phyloP scores from a whole-genome alignment of 2,113 vertebrate genomes.

The Trematocara zebra region DNA sequence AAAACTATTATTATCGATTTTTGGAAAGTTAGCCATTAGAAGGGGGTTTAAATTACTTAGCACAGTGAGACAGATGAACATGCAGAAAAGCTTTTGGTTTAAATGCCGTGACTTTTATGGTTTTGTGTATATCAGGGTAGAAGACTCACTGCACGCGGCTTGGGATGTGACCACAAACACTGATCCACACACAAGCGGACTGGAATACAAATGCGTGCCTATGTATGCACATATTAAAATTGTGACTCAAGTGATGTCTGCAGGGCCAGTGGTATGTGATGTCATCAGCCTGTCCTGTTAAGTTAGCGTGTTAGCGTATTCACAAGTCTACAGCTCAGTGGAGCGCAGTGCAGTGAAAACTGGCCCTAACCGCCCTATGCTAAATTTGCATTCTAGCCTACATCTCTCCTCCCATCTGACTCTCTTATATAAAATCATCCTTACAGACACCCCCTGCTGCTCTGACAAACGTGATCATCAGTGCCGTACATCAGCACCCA shows the following conservation, averaged over 20 bases:
- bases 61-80: background rate
- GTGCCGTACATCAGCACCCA: slow-evolving; percentile 15
- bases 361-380: slow-evolving; percentile 54
- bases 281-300: slow-evolving; percentile 73
- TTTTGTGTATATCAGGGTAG: slow-evolving; percentile 5
- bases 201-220: background rate
- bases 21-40: background rate
- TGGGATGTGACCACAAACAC: slow-evolving; percentile 44
- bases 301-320: slow-evolving; percentile 64
- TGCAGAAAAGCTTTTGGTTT: slow-evolving; percentile 29
- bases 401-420: slow-evolving; percentile 50
- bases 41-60: background rate
- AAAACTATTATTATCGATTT: background rate
- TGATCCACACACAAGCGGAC: background rate
- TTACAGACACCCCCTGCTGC: slow-evolving; percentile 5
- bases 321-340: slow-evolving; percentile 58
- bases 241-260: slow-evolving; percentile 58
- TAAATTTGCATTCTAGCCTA: slow-evolving; percentile 65
- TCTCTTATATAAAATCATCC: slow-evolving; percentile 54
- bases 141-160: slow-evolving; percentile 36
- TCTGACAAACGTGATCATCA: slow-evolving; percentile 3
- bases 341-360: slow-evolving; percentile 53
- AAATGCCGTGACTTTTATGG: slow-evolving; percentile 1
- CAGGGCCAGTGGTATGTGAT: slow-evolving; percentile 57
- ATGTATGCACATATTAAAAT: slow-evolving; percentile 4